Evolutionary conservation across 2,888 invertebrate genomes (phyloP).

Genomic region (Mythimna vitellina): DNA sequence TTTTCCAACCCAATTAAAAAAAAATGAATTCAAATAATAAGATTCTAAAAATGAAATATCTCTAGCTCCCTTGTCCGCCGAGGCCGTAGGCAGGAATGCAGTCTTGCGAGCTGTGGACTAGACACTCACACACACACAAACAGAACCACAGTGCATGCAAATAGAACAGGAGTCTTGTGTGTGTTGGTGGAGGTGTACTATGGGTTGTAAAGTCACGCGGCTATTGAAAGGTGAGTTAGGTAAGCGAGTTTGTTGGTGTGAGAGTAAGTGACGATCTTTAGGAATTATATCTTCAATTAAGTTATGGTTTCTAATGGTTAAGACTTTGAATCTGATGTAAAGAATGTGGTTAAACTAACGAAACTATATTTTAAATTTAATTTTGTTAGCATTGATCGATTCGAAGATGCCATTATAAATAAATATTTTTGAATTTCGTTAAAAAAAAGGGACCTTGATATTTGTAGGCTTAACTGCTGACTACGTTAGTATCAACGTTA

Average conservation of each 20-base stretch:
- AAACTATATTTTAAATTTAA: too few relatives aligned
- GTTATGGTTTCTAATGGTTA: too few relatives aligned
- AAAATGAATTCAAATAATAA: not conserved
- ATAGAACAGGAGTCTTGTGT: constrained; percentile 45
- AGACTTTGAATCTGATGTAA: too few relatives aligned
- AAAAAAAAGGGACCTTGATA: too few relatives aligned
- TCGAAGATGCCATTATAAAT: too few relatives aligned
- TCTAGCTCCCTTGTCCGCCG: constrained; percentile 36
- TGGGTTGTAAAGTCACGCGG: constrained; percentile 39
- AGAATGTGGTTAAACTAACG: too few relatives aligned
- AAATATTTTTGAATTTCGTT: too few relatives aligned
- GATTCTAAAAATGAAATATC: constrained; percentile 9
- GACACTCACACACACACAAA: constrained; percentile 58
- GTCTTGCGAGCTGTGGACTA: constrained; percentile 74
- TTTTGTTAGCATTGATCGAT: too few relatives aligned
- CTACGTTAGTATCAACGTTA: too few relatives aligned
- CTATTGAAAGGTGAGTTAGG: constrained; percentile 26
- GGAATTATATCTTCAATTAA: too few relatives aligned
- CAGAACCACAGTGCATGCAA: constrained; percentile 19
- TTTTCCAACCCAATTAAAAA: too few relatives aligned
- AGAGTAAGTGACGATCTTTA: not conserved
- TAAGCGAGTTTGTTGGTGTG: not conserved
- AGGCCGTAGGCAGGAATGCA: constrained; percentile 75
- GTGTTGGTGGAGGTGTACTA: constrained; percentile 50
- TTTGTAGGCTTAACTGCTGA: too few relatives aligned